phyloP scores from a whole-genome alignment of 2,113 vertebrate genomes.

The Scomber japonicus region DNA sequence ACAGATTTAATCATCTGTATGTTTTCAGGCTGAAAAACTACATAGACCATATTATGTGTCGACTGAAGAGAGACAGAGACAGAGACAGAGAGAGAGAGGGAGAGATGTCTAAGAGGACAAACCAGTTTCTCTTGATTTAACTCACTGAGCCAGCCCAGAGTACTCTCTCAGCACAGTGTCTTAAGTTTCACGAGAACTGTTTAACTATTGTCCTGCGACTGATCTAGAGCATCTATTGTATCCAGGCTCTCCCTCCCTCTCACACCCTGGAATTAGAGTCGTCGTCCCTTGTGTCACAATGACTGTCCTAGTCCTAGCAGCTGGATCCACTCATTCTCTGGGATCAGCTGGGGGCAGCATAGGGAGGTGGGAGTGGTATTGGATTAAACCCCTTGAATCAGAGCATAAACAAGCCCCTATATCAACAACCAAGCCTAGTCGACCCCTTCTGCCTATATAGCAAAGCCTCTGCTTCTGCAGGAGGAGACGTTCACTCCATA shows the following conservation, averaged over 20 bases:
- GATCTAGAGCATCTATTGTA: slow-evolving; percentile 64
- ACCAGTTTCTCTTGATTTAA: slow-evolving; percentile 75
- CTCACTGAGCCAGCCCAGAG: slow-evolving; percentile 39
- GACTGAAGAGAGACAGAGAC: neutral
- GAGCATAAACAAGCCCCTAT: slow-evolving; percentile 67
- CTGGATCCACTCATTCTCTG: slow-evolving; percentile 77
- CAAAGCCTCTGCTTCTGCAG: slow-evolving; percentile 18
- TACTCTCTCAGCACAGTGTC: slow-evolving; percentile 50
- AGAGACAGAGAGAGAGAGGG: slow-evolving; percentile 5
- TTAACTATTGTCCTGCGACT: slow-evolving; percentile 64
- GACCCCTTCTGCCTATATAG: slow-evolving; percentile 18
- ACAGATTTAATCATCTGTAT: neutral
- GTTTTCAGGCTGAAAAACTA: neutral
- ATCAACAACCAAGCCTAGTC: slow-evolving; percentile 35
- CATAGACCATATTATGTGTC: neutral
- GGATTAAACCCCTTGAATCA: slow-evolving; percentile 75
- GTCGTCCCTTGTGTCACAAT: slow-evolving; percentile 39
- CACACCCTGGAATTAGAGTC: slow-evolving; percentile 61
- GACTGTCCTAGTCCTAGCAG: slow-evolving; percentile 61
- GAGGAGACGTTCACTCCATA: neutral
- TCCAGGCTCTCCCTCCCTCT: slow-evolving; percentile 36
- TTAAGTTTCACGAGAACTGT: slow-evolving; percentile 73
- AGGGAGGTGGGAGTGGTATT: slow-evolving; percentile 30
- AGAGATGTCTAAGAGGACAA: slow-evolving; percentile 59
- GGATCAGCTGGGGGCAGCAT: slow-evolving; percentile 56